Conservation (phyloP, 2,888 invertebrate genomes). For the Plebejus melissa region DNA sequence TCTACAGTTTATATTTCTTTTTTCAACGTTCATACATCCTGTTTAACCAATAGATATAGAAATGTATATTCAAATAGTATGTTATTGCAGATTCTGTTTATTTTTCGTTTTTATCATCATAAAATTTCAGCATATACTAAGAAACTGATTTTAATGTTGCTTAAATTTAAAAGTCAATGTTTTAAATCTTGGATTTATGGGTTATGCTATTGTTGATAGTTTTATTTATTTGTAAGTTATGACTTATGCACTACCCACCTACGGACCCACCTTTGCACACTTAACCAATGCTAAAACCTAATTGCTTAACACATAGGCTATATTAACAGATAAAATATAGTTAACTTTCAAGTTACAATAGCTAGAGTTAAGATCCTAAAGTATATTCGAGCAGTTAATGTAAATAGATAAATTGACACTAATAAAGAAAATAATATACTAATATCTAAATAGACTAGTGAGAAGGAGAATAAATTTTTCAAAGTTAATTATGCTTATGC, state of each 20-base stretch:
- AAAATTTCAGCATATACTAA: not conserved
- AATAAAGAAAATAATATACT: not conserved
- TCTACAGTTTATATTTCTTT: not conserved
- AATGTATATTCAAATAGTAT: not conserved
- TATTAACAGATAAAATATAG: not conserved
- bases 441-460: not conserved
- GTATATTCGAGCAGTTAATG: not conserved
- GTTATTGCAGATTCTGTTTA: not conserved
- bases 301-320: not conserved
- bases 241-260: constrained; percentile 13
- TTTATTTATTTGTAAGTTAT: not conserved
- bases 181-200: not conserved
- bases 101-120: not conserved
- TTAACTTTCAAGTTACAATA: not conserved
- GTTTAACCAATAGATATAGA: not conserved
- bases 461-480: not conserved
- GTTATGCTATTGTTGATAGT: not conserved
- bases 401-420: not conserved
- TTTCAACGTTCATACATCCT: not conserved
- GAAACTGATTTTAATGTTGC: not conserved
- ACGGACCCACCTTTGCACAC: not conserved
- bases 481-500: not conserved
- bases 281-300: constrained; percentile 16
- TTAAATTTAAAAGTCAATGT: not conserved
- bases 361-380: not conserved